These are phyloP conservation scores for Saturnia pavonia DNA, from an alignment of 2,888 invertebrate genomes.

Conservation along the genomic window DNA sequence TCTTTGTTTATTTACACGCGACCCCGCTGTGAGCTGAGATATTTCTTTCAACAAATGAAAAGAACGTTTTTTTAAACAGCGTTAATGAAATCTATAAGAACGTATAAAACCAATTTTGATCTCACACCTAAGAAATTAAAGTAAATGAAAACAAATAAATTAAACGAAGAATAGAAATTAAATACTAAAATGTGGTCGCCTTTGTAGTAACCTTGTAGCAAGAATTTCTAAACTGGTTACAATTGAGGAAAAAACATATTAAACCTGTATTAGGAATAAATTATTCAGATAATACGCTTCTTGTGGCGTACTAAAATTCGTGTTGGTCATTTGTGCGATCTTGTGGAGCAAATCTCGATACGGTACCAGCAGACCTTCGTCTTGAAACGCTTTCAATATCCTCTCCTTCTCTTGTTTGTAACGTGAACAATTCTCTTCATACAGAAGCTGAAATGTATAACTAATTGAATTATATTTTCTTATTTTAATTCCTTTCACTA, in stretches of 20 bases:
- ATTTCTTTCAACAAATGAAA: no score
- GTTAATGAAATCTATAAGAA: no score
- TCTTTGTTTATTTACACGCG: not conserved
- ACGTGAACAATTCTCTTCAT: constrained; percentile 73
- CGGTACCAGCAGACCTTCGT: constrained; percentile 66
- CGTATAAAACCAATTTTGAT: no score
- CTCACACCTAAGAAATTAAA: not conserved
- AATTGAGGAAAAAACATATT: not conserved
- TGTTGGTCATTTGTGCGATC: constrained; percentile 72
- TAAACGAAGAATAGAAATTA: no score
- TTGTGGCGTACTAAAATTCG: constrained; percentile 74
- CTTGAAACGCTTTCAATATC: constrained; percentile 63
- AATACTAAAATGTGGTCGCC: not conserved
- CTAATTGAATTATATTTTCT: not conserved
- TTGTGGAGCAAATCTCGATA: constrained; percentile 72
- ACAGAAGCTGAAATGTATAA: constrained; percentile 59
- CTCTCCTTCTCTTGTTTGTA: constrained; percentile 73
- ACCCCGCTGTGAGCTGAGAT: no score
- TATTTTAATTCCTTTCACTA: not conserved
- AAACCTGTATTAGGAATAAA: constrained; percentile 76
- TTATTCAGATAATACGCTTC: constrained; percentile 73
- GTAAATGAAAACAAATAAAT: no score
- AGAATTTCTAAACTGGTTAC: not conserved
- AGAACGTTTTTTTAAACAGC: no score
- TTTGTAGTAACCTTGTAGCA: not conserved